Conservation (phyloP, 1,140 invertebrate genomes). For the Drosophila saltans region DNA sequence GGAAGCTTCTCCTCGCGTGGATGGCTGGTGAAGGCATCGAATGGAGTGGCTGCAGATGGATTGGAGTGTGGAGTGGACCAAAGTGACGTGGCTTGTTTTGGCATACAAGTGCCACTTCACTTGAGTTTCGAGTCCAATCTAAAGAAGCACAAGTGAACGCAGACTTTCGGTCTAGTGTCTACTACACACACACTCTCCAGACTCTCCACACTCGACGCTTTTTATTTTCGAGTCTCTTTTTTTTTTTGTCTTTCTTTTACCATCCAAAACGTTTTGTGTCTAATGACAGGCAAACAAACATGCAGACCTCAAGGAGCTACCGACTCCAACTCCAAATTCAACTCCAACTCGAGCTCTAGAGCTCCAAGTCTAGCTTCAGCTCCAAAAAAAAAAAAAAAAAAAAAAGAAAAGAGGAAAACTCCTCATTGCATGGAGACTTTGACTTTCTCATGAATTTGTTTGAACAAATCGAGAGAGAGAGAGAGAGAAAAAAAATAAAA, state of each 20-base stretch:
- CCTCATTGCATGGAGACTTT: slow-evolving; percentile 6
- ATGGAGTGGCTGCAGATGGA: slow-evolving; percentile 34
- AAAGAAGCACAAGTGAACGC: slow-evolving; percentile 79
- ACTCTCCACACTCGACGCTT: slow-evolving; percentile 46
- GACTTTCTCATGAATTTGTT: slow-evolving; percentile 75
- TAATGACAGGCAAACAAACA: slow-evolving; percentile 80
- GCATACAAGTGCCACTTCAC: slow-evolving; percentile 77
- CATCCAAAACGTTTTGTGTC: slow-evolving; percentile 45
- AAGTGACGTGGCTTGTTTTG: slow-evolving; percentile 80
- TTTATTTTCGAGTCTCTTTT: slow-evolving; percentile 18
- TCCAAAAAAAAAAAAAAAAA: too few relatives aligned
- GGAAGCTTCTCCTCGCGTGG: slow-evolving; percentile 51
- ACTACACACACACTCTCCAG: slow-evolving; percentile 21
- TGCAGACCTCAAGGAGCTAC: slow-evolving; percentile 52
- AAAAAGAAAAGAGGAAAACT: background rate
- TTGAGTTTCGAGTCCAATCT: slow-evolving; percentile 80
- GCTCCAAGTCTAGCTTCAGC: too few relatives aligned
- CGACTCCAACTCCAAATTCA: slow-evolving; percentile 39
- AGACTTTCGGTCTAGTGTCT: slow-evolving; percentile 79
- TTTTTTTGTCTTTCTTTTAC: slow-evolving; percentile 30
- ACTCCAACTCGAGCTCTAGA: slow-evolving; percentile 7
- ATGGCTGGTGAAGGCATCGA: slow-evolving; percentile 52
- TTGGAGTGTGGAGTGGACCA: slow-evolving; percentile 67
- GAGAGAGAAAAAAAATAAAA: slow-evolving; percentile 43
- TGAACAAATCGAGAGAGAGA: slow-evolving; percentile 42